Percentiles rank a stretch among this genome's conserved stretches.
Conservation (phyloP, 1,140 invertebrate genomes). For the Oncopodura yosiiana region DNA sequence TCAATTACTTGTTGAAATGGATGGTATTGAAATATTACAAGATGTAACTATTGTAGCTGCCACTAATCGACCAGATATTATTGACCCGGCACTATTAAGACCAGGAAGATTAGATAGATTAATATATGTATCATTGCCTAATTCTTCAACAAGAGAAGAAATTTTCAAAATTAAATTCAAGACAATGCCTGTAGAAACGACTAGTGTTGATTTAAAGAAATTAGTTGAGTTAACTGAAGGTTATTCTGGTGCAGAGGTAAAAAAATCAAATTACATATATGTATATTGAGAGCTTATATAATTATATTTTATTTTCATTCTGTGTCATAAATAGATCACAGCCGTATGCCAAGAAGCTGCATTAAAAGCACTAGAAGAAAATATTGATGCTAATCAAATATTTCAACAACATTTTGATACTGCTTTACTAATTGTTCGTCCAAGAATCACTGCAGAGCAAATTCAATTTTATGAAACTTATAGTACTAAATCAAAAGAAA, state of each 20-base stretch:
- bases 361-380: constrained; percentile 62
- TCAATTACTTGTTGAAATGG: constrained; percentile 78
- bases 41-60: constrained; percentile 90
- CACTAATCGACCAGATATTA: constrained; percentile 86
- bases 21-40: constrained; percentile 72
- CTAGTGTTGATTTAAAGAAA: constrained; percentile 51
- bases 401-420: constrained; percentile 53
- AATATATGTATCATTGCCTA: constrained; percentile 78
- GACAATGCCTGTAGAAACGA: constrained; percentile 51
- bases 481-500: constrained; percentile 5
- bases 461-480: constrained; percentile 32
- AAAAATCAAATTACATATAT: not conserved
- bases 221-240: constrained; percentile 57
- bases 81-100: constrained; percentile 78
- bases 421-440: constrained; percentile 56
- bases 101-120: constrained; percentile 79
- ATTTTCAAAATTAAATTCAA: constrained; percentile 59
- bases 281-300: not conserved
- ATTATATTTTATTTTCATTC: constrained; percentile 35
- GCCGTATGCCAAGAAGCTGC: constrained; percentile 80
- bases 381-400: constrained; percentile 49
- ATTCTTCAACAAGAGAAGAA: constrained; percentile 56
- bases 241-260: constrained; percentile 81
- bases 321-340: too few species aligned
- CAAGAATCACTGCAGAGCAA: constrained; percentile 46